Evolutionary conservation across 1,140 invertebrate species (phyloP), one percentile per base, ranked within the genome.

Genomic region (Lanistes nyassanus): DNA sequence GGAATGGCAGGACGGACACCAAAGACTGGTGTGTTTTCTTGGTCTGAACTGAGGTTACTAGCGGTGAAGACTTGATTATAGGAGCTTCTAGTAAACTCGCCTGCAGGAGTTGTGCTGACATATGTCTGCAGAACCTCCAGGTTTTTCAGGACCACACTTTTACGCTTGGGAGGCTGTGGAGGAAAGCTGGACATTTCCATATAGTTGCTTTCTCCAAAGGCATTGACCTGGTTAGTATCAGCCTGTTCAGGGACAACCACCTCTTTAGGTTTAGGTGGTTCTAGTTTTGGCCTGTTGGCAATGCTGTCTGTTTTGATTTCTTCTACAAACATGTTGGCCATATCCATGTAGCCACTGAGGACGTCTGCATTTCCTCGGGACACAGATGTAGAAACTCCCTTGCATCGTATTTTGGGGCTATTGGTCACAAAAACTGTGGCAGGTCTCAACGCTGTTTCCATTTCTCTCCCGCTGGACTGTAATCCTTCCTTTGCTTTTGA

Each of bases 261-360:
- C 26, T 79, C 77, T 47, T 37, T 74, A 19, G 51, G 39, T 31
- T 53, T 3, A 37, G 34, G 47, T 36, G 68, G 31, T 39, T 60
- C 34, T 37, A 51, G 51, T 68, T 66, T 37, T 21, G 71, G 26
- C 11, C 37, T 51, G 62, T 67, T 51, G 13, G 51, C 23, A 53
- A 70, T 29, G 39, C 58, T 53, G 68, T 53, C 37, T 34, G 34
- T 51, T 42, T 71, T 70, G 39, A 42, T 51, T 62, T 76, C 76
- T 39, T 76, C 75, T 42, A 74, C 69, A 68, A 82, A 82, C 71
- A 78, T 77, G 34, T 78, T 80, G 16, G 82, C 77, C 83, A 85
- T 86, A 68, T 84, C 82, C 79, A 85, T 84, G 64, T 85, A 85
- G 51, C 80, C 80, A 76, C 78, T 71, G 31, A 60, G 68, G 16